A percentile compares a stretch with the other conserved stretches of the same genome.
Conservation (phyloP, 92 coral and sea anemone species). For the Montipora capitata region DNA sequence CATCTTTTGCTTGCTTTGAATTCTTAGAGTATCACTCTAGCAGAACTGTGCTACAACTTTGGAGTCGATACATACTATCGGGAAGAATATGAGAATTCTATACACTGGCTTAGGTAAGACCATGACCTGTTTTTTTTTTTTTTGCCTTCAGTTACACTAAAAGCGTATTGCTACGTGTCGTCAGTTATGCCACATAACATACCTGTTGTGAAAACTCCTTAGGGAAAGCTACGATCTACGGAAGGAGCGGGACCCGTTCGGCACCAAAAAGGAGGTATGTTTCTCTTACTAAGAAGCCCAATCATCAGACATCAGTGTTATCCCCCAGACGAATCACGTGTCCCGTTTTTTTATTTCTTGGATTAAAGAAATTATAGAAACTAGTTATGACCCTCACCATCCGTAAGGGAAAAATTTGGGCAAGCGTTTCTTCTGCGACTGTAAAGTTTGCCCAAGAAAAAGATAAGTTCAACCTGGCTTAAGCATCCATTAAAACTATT, state of each 20-base stretch:
- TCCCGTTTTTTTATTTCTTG: too few relatives aligned
- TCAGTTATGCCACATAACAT: neutral
- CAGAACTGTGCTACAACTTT: constrained; percentile 96
- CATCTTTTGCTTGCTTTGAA: neutral
- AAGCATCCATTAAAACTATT: too few relatives aligned
- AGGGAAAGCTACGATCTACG: constrained; percentile 97
- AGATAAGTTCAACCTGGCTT: too few relatives aligned
- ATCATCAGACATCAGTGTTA: too few relatives aligned
- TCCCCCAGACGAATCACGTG: too few relatives aligned
- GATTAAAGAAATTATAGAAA: too few relatives aligned
- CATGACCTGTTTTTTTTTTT: too few relatives aligned
- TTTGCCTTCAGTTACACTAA: too few relatives aligned
- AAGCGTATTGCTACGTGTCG: neutral
- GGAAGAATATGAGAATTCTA: constrained; percentile 85
- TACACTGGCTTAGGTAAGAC: constrained; percentile 91
- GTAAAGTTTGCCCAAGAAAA: too few relatives aligned
- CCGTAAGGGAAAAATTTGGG: too few relatives aligned
- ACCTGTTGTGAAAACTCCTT: neutral
- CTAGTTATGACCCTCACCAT: too few relatives aligned
- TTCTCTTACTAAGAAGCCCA: neutral
- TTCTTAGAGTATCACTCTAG: constrained; percentile 79
- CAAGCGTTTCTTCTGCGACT: too few relatives aligned
- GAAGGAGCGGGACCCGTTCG: constrained; percentile 85
- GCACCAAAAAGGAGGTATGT: constrained; percentile 85
- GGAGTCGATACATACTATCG: constrained; percentile 96